Evolutionary conservation across 1,140 invertebrate genomes (phyloP), one percentile per base, ranked within the genome.

Genomic region (Ctenoplectra terminalis): DNA sequence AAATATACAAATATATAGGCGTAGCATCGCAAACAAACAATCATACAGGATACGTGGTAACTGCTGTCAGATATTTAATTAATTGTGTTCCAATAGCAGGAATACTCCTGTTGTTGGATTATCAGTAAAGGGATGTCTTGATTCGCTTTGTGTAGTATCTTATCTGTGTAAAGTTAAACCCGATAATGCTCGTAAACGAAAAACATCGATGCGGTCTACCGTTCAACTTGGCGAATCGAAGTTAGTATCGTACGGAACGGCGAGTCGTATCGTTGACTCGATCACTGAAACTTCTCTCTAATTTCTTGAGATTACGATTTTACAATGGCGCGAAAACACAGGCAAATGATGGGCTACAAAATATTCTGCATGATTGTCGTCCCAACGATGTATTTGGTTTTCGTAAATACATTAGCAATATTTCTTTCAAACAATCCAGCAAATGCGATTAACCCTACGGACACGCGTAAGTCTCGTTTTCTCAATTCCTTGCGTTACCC

Each of bases 281-380:
- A 29, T 56, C 34, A 11, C 50, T 29, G 63, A 74, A 81, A 54
- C 2, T 54, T 60, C 31, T 69, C 26, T 37, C 13, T 58, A 8
- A 43, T 31, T 11, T 4, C 54, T 37, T 20, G 7, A 56, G 50
- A 58, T 50, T 80, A 52, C 56, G 20, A 81, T 71, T 37, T 71
- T 81, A 61, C 29, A 71, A 94, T 93, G 92, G 86, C 85, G 52
- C 89, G 84, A 83, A 87, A 88, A 74, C 89, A 90, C 74, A 90
- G 83, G 56, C 86, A 85, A 34, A 85, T 84, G 76, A 83, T 91
- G 15, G 91, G 90, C 29, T 90, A 90, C 46, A 89, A 90, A 56
- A 90, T 94, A 81, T 64, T 91, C 31, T 75, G 90, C 37, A 88
- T 91, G 40, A 83, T 93, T 58, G 82, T 83, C 34, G 89, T 94